Conservation (phyloP, 2,797 vertebrate species). For the Liasis olivaceus region DNA sequence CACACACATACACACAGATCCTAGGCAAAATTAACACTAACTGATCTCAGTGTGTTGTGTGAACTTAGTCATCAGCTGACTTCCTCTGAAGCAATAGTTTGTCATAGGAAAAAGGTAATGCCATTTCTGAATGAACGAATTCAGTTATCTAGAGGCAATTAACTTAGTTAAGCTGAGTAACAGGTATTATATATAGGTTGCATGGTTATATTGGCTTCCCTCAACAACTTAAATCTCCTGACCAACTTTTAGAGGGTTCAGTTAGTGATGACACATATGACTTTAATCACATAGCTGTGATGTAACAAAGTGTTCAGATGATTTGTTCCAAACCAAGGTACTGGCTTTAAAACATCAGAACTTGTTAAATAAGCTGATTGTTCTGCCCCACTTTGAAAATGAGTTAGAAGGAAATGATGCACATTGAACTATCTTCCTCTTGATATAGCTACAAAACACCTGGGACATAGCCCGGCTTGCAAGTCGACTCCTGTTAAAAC, state of each 20-base stretch:
- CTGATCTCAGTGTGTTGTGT: too few relatives aligned
- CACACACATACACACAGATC: too few relatives aligned
- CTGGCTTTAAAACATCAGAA: not conserved
- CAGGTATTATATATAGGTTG: not conserved
- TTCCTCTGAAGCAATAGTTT: not conserved
- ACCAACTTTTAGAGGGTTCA: not conserved
- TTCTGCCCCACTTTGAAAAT: not conserved
- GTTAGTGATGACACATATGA: not conserved
- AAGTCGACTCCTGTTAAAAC: not conserved
- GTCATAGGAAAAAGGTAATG: too few relatives aligned
- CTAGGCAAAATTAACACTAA: too few relatives aligned
- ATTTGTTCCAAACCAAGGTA: not conserved
- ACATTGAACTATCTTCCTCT: not conserved
- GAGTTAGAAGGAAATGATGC: not conserved
- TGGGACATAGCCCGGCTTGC: not conserved
- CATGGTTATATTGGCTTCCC: too few relatives aligned
- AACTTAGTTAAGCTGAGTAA: not conserved
- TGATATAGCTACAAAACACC: not conserved
- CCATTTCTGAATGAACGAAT: too few relatives aligned
- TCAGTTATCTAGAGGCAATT: not conserved
- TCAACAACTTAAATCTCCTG: too few relatives aligned
- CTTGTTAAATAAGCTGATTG: conserved; percentile 1
- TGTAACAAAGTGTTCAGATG: not conserved
- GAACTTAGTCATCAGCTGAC: not conserved
- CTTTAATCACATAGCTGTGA: not conserved